Evolutionary conservation across 1,140 invertebrate species (phyloP).

Genomic region (Anastrepha obliqua): DNA sequence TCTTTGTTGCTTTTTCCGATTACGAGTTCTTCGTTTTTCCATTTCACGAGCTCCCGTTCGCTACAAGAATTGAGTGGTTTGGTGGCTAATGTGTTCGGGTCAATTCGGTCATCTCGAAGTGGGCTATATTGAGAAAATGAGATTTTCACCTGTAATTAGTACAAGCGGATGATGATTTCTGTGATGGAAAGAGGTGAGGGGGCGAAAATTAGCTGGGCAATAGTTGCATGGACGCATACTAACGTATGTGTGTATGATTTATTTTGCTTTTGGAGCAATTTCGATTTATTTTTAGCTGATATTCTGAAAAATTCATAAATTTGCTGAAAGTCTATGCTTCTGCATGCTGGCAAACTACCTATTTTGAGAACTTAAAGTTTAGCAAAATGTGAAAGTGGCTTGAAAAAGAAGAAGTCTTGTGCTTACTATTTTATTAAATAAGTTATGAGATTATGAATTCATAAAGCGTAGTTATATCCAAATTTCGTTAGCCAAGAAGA

Average conservation of each 20-base stretch:
- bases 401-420: no score
- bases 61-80: constrained; percentile 8
- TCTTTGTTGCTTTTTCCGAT: constrained; percentile 2
- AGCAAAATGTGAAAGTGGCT: no score
- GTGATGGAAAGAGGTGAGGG: background rate
- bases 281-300: background rate
- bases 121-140: constrained; percentile 32
- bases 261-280: background rate
- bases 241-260: background rate
- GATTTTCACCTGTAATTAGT: constrained; percentile 15
- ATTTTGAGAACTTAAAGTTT: no score
- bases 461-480: no score
- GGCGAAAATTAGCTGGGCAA: background rate
- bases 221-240: background rate
- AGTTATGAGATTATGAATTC: no score
- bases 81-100: constrained; percentile 23
- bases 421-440: no score
- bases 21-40: background rate
- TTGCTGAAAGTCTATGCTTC: background rate
- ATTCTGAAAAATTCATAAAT: constrained; percentile 36
- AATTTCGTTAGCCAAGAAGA: no score
- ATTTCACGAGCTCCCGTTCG: background rate
- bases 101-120: constrained; percentile 42
- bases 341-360: background rate
- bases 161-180: background rate